Percentiles rank a stretch among this genome's conserved stretches.
phyloP scores from a whole-genome alignment of 2,113 vertebrate species.

The Oncorhynchus tshawytscha region DNA sequence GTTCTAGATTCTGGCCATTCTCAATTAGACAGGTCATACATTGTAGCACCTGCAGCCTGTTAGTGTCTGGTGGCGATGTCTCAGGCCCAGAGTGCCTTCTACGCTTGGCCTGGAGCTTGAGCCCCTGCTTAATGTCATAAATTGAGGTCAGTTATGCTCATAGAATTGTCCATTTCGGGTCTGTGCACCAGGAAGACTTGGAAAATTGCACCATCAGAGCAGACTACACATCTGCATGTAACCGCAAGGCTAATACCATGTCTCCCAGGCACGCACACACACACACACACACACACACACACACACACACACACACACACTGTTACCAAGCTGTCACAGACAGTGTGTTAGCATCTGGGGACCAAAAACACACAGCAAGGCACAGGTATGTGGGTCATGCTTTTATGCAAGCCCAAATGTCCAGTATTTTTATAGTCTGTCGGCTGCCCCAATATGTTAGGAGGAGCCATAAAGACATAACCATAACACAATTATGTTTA shows the following conservation, averaged over 20 bases:
- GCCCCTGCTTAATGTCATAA: conserved; percentile 20
- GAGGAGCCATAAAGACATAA: neutral
- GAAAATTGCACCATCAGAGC: neutral
- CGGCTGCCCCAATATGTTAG: neutral
- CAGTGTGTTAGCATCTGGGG: neutral
- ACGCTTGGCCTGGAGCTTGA: conserved; percentile 2
- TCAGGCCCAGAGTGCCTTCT: neutral
- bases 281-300: too few species aligned
- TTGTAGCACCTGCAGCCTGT: neutral
- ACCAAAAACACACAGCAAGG: neutral
- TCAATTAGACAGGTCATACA: neutral
- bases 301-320: neutral
- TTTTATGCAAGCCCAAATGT: neutral
- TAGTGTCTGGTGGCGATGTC: neutral
- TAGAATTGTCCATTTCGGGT: conserved; percentile 23
- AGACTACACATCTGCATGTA: neutral
- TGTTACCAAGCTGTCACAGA: neutral
- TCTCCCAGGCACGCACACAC: neutral
- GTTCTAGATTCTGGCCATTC: neutral
- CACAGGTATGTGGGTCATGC: neutral
- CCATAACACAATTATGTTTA: neutral
- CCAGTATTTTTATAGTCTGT: neutral
- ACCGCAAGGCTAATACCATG: neutral
- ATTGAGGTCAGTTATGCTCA: conserved; percentile 10
- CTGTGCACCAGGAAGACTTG: neutral